Conservation (phyloP, 2,797 vertebrate genomes). For the Cichlasoma orientale region DNA sequence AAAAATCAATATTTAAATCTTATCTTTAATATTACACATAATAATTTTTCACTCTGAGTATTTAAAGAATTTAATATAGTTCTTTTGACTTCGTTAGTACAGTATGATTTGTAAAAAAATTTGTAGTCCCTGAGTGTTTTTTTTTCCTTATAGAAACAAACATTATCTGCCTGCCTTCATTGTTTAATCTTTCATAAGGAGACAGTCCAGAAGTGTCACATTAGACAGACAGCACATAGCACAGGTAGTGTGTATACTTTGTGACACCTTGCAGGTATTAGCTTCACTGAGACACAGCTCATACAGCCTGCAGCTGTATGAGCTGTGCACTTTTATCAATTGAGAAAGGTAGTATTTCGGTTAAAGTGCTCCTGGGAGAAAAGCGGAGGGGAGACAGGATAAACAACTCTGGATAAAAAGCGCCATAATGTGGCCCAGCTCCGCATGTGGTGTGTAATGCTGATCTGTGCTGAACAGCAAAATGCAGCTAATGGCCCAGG, state of each 20-base stretch:
- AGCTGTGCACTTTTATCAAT: constrained; percentile 35
- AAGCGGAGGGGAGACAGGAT: constrained; percentile 39
- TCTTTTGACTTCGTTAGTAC: background rate
- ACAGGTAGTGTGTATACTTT: background rate
- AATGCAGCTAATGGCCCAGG: constrained; percentile 77
- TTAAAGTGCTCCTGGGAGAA: constrained; percentile 46
- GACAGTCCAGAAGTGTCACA: background rate
- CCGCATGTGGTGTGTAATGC: constrained; percentile 68
- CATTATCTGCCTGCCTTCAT: background rate
- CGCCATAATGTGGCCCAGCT: constrained; percentile 57
- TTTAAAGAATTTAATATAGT: too few relatives aligned
- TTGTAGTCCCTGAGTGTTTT: background rate
- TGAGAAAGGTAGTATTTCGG: constrained; percentile 29
- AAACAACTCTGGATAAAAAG: constrained; percentile 68
- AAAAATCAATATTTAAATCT: background rate
- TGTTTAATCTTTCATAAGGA: constrained; percentile 12
- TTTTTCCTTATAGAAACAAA: background rate
- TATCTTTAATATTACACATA: background rate
- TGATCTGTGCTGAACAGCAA: constrained; percentile 72
- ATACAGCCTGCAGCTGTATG: background rate
- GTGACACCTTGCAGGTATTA: constrained; percentile 30
- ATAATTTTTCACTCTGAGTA: too few relatives aligned
- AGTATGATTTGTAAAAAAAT: background rate
- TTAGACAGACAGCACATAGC: background rate
- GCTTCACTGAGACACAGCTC: constrained; percentile 1